phyloP scores from a whole-genome alignment of 2,888 invertebrate species.

The Andrena fulva region DNA sequence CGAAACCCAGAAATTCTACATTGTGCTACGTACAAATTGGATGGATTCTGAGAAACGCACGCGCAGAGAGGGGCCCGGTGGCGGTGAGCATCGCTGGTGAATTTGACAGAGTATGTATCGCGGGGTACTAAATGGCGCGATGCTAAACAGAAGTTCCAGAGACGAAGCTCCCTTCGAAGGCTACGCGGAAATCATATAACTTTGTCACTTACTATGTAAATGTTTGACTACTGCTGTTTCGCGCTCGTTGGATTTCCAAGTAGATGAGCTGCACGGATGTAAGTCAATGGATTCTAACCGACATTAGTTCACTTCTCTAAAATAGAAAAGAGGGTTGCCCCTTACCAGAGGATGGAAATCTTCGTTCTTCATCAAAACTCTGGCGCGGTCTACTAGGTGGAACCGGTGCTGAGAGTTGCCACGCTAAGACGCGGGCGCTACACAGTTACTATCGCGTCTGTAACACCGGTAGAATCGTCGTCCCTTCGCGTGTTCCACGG shows the following conservation, averaged over 20 bases:
- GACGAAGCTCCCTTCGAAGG: not conserved
- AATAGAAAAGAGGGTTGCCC: not conserved
- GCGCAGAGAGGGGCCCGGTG: not conserved
- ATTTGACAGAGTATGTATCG: slow-evolving; percentile 34
- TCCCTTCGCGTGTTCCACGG: slow-evolving; percentile 74
- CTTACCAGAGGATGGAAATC: not conserved
- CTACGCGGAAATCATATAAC: slow-evolving; percentile 39
- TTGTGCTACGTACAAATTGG: slow-evolving; percentile 42
- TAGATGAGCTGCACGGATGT: not conserved
- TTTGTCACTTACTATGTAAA: slow-evolving; percentile 19
- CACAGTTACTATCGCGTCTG: slow-evolving; percentile 68
- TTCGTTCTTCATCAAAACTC: slow-evolving; percentile 28
- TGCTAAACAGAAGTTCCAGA: slow-evolving; percentile 39
- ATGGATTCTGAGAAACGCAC: slow-evolving; percentile 46
- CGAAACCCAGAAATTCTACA: slow-evolving; percentile 34
- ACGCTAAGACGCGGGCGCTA: slow-evolving; percentile 32
- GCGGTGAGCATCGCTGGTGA: not conserved
- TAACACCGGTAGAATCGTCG: slow-evolving; percentile 75
- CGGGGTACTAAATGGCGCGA: slow-evolving; percentile 33
- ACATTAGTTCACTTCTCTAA: not conserved
- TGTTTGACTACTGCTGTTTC: not conserved
- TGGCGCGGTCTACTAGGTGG: slow-evolving; percentile 12
- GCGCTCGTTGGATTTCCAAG: not conserved
- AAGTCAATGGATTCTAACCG: not conserved
- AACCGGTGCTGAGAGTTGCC: slow-evolving; percentile 14